Percentiles rank a stretch among this genome's conserved stretches.
These are phyloP conservation scores for Ifrita kowaldi DNA, from an alignment of 2,113 vertebrate genomes.

Conservation along the genomic window DNA sequence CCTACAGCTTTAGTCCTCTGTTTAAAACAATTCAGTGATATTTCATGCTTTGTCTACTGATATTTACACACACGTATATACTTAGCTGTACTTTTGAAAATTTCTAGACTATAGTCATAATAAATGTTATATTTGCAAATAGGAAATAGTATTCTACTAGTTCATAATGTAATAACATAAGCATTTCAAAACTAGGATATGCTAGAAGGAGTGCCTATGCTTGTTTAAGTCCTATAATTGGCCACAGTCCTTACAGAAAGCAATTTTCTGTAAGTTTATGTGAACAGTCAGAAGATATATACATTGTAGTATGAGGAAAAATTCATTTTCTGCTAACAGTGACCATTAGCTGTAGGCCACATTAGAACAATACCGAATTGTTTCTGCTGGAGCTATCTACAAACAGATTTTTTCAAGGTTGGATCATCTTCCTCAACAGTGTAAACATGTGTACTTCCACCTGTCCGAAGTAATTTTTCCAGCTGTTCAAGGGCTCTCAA, in stretches of 20 bases:
- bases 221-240: neutral
- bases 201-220: neutral
- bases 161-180: neutral
- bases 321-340: neutral
- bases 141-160: neutral
- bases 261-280: neutral
- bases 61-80: rapidly evolving
- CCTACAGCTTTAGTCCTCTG: neutral
- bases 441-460: rapidly evolving
- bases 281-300: neutral
- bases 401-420: neutral
- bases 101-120: neutral
- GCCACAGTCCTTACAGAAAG: neutral
- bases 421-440: neutral
- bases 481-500: neutral
- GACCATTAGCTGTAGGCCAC: neutral
- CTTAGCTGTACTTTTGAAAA: neutral
- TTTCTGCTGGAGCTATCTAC: neutral
- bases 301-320: neutral
- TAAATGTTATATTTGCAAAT: neutral
- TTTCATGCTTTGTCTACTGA: neutral
- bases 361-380: neutral
- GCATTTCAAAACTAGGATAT: neutral
- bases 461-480: neutral
- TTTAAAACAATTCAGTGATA: neutral